These are phyloP conservation scores for Branchinecta lindahli DNA, from an alignment of 1,140 invertebrate species.

Conservation along the genomic window DNA sequence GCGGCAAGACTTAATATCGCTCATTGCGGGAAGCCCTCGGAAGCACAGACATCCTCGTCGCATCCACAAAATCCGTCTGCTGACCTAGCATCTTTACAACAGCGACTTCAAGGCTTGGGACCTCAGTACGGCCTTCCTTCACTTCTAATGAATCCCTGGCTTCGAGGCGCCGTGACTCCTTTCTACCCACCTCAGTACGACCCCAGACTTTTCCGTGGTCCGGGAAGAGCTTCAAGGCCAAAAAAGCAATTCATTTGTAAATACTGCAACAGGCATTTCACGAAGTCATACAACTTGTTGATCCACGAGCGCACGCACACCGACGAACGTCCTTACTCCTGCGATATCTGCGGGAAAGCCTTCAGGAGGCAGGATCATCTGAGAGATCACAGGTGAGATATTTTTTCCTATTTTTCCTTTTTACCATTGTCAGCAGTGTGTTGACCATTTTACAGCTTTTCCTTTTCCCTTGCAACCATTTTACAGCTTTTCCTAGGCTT, in stretches of 20 bases:
- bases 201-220: conserved; percentile 23
- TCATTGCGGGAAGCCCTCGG: conserved; percentile 17
- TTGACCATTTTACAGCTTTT: not conserved
- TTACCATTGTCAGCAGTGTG: not conserved
- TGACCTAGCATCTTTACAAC: conserved; percentile 16
- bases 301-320: conserved; percentile 97
- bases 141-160: conserved; percentile 23
- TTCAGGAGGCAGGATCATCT: conserved; percentile 46
- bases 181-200: conserved; percentile 23
- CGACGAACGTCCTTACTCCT: conserved; percentile 92
- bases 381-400: conserved; percentile 36
- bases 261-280: conserved; percentile 91
- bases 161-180: conserved; percentile 20
- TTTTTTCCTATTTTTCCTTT: not conserved
- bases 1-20: conserved; percentile 15
- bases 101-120: conserved; percentile 18
- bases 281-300: conserved; percentile 92
- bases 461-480: not conserved
- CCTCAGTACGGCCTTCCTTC: conserved; percentile 21
- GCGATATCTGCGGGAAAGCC: conserved; percentile 80
- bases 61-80: conserved; percentile 10
- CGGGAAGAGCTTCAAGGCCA: conserved; percentile 33
- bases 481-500: not conserved
- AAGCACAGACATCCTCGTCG: not conserved
- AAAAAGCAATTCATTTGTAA: conserved; percentile 68